Base-by-base conservation (phyloP, 2,797 vertebrate genomes). In the Crax fasciolata region DNA sequence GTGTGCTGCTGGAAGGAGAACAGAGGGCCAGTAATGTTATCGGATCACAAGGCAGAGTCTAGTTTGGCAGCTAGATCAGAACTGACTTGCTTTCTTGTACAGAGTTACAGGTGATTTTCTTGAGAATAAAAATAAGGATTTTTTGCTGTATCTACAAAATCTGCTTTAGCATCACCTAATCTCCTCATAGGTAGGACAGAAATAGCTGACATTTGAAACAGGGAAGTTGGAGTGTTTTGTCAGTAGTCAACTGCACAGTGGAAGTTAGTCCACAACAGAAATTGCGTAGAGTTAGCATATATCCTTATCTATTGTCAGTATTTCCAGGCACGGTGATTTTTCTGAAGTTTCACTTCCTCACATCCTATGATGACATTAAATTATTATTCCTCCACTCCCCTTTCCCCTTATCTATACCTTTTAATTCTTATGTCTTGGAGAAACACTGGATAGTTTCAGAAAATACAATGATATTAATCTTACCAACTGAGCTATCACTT, bases 201-300 rank as follows among this genome's bases (percentile, higher is more conserved):
- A 68, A 38, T 28, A 49, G 25, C 28, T 38, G 46, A 28, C 25
- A 21, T 28, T 51, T 51, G 27, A 38, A 21, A 51, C 18, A 41
- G 1, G 4, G 35, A 8, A 32, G 5, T 0, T 11, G 2, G 13
- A 10, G 25, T 83, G 25, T 51, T 72, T 89, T 65, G 48, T n/a
- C 55, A 8, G 17, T 14, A 61, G n/a, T 5, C 62, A 81, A 35
- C 28, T 19, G 18, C 0, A 0, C 15, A 38, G 46, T 4, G 16
- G 44, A 79, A 80, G 14, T n/a, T 17, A 25, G 46, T 43, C 32
- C 38, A 19, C 59, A 79, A 15, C 3, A 46, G 13, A 86, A 61
- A 46, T 1, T 67, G 27, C 30, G 32, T 2, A 8, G 28, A 76
- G 18, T 61, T 77, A 84, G 30, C 30, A 87, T 30, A 14, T 18